Base-by-base conservation (phyloP, 1,140 invertebrate genomes). In the Tribolium castaneum region DNA sequence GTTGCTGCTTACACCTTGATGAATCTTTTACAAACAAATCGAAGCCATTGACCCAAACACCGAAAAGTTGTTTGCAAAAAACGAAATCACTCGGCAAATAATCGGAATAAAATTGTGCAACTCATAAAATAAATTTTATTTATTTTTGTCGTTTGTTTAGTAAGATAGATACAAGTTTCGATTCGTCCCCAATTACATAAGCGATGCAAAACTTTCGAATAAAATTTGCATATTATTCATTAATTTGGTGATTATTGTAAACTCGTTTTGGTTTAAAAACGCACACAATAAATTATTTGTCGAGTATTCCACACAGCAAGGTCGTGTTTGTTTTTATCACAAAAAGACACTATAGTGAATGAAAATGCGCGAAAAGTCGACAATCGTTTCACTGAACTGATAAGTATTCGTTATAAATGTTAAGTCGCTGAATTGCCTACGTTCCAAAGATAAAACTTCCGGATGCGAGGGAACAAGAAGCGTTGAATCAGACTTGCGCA, bases 391-490 rank as follows among this genome's bases (percentile, higher is more conserved):
- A 3, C n/a, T 45, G 39, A 2, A 45, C 39, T 4, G 39, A 45
- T 45, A 45, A 39, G 9, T 10, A 39, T 39, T 39, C 34, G 3
- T 45, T 10, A 45, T 39, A 39, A 39, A 39, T 39, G 16, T 19
- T 19, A 30, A 25, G 25, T 30, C 25, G 1, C 25, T 30, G 25
- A 30, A 30, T 30, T 45, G 5, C n/a, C 39, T n/a, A 10, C 39
- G n/a, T 45, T 59, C 54, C 19, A n/a, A 59, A 25, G 16, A 59
- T 19, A 59, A 59, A 59, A 16, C 54, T 66, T 66, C 59, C 59
- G 59, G 9, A 62, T n/a, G 13, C 25, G 19, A 7, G 1, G 56
- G 59, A 35, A 66, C 39, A 66, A 66, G 59, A 59, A 19, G 22
- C n/a, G 10, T 5, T 35, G 25, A 62, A 25, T 13, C 34, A 19